Base-by-base conservation (phyloP, 2,113 vertebrate genomes). In the Rhinopithecus roxellana region DNA sequence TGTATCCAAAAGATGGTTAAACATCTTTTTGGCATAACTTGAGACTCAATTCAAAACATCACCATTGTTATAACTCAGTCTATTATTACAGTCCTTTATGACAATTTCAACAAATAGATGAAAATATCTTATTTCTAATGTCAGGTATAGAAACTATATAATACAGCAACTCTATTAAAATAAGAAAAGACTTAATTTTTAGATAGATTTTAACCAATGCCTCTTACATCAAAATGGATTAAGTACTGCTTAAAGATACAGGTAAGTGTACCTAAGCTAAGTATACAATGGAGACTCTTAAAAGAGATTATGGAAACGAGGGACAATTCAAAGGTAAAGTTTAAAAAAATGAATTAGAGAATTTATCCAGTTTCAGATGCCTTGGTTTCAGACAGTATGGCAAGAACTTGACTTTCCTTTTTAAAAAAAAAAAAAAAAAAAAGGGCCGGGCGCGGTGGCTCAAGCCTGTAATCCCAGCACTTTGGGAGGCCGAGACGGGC, bases 71-170 rank as follows among this genome's bases (percentile, higher is more conserved):
- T 16, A 45, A 75, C 87, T 77, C 18, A 59, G 59, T 20, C 50
- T 72, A 52, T 70, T 43, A 78, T 59, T 82, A 32, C 35, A 89
- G 59, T 78, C 78, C 48, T 89, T 78, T 81, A 69, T 67, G 6
- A 23, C 38, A 2, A 94, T 57, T 81, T 69, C 35, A 94, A 77
- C 30, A 23, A 77, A 87, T 70, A 89, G 43, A 43, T 94, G 57
- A 95, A 97, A 94, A 78, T 89, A 55, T 35, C 59, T 52, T 83
- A 72, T 77, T 61, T 94, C 55, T 93, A 72, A 81, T 55, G 4
- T 90, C 17, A 90, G 55, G 4, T 23, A 91, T 14, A 92, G 14
- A 93, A 89, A 90, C 32, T 79, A 61, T 79, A 61, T 89, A 90
- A 84, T 67, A 55, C 3, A 80, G 48, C 45, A 74, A 55, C 18